Base-by-base conservation (phyloP, 1,140 invertebrate species). In the Notospermus geniculatus region DNA sequence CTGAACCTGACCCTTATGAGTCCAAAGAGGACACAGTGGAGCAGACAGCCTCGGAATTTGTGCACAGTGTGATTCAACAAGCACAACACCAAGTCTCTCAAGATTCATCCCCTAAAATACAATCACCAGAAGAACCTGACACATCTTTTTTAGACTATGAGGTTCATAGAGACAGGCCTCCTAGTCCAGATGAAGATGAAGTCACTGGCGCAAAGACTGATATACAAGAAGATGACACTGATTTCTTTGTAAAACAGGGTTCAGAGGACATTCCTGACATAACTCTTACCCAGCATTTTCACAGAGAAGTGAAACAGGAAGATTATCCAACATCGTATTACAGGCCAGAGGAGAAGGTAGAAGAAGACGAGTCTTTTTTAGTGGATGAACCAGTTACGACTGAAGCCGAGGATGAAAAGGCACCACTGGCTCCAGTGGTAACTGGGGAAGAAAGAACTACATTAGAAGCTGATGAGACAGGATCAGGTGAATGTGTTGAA, bases 271-370 rank as follows among this genome's bases (percentile, higher is more conserved):
- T 89, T 67, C 88, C 88, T 23, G 86, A 88, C 71, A 89, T 89
- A 57, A 88, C 85, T 69, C 84, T 89, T 15, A 89, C 88, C 2
- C 84, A 88, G 70, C 85, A 88, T 67, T 81, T 86, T 76, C 85
- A 85, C 71, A 82, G 83, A 28, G 85, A 85, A 65, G 74, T 84
- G 57, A 82, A 84, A 65, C 65, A 82, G 54, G 82, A 83, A 62
- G 70, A 74, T 28, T 72, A 79, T 63, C 71, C 74, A 29, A 23
- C 46, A 50, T 50, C 46, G 5, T 50, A 50, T 50, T 50, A 50
- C 46, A 50, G 9, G n/a, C 68, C n/a, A 72, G 69, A 60, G 62
- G 62, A 53, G 63, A 63, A 59, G 65, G 66, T 30, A 60, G 52
- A 64, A 57, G 64, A 62, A 59, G 70, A 67, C 29, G 66, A 67